These are phyloP conservation scores for Trichonephila inaurata DNA, from an alignment of 1,140 invertebrate species.

Conservation along the genomic window DNA sequence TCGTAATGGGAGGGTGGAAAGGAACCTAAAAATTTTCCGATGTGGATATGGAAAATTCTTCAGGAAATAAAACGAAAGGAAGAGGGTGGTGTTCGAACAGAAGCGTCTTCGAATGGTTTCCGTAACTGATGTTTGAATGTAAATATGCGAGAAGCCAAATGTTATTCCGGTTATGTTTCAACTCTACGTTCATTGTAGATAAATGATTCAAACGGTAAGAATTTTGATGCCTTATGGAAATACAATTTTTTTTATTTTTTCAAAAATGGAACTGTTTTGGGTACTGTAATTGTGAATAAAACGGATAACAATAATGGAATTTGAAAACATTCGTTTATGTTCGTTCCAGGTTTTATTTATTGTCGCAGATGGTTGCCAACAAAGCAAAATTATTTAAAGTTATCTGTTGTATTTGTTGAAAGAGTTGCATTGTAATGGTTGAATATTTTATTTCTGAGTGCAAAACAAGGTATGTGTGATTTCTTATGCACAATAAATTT, in stretches of 20 bases:
- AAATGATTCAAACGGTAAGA: not conserved
- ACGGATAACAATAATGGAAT: not conserved
- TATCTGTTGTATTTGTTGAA: no score
- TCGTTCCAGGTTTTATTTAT: not conserved
- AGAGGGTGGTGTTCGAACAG: not conserved
- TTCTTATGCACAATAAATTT: no score
- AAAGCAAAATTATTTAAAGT: no score
- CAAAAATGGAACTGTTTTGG: not conserved
- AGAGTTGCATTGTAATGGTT: no score
- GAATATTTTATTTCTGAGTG: no score
- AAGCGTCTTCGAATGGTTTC: not conserved
- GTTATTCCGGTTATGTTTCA: slow-evolving; percentile 5
- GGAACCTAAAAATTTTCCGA: not conserved
- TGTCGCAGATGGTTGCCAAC: not conserved
- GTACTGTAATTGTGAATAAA: not conserved
- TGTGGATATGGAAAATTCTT: slow-evolving; percentile 10
- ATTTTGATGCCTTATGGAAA: not conserved
- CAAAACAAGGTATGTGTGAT: no score
- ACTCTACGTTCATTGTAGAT: not conserved
- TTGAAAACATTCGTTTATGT: not conserved
- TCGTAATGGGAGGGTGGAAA: not conserved
- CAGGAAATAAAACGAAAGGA: not conserved
- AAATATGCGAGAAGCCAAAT: slow-evolving; percentile 35
- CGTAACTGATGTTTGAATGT: slow-evolving; percentile 27
- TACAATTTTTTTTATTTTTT: not conserved